Evolutionary conservation across 2,797 vertebrate species (phyloP), one percentile per base, ranked within the genome.

Genomic region (Paedocypris micromegethes): DNA sequence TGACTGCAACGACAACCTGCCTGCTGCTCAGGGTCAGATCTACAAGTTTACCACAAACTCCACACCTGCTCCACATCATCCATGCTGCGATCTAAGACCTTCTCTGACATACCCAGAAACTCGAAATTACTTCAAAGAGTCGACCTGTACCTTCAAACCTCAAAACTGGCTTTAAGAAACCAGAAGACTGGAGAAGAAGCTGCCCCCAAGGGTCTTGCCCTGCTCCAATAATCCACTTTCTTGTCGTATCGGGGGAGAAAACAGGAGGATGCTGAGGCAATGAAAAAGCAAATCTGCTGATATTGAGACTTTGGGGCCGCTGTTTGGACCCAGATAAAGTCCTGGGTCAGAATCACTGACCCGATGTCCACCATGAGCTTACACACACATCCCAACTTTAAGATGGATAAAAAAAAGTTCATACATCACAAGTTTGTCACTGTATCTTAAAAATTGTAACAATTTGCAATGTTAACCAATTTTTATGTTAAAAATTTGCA

Each of bases 281-380:
- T 43, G 38, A 82, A 64, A 42, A n/a, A 51, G 58, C 48, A 64
- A 62, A 75, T 61, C 71, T 67, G 75, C 75, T 72, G 75, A 71
- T 65, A 65, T 54, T 72, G 67, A 67, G 72, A 72, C 49, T 79
- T 72, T 70, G 40, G 58, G 47, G 53, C 60, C 53, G 70, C 64
- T 5, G 54, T 57, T 9, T 71, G 75, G 77, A 73, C 47, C 53
- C 80, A 77, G 84, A 83, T 78, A 57, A 84, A 83, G 84, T 78
- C 78, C 81, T 78, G 80, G 79, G 51, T 23, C 23, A 23, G 23
- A 23, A 23, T 23, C 23, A 23, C 23, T 23, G 23, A 23, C 23
- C 23, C 23, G 23, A 23, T 23, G 23, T 23, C 23, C 23, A 23
- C 23, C 23, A 23, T 23, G 23, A 1, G 23, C 23, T 23, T 23